Evolutionary conservation across 2,113 vertebrate genomes (phyloP).

Genomic region (Lagopus leucura): DNA sequence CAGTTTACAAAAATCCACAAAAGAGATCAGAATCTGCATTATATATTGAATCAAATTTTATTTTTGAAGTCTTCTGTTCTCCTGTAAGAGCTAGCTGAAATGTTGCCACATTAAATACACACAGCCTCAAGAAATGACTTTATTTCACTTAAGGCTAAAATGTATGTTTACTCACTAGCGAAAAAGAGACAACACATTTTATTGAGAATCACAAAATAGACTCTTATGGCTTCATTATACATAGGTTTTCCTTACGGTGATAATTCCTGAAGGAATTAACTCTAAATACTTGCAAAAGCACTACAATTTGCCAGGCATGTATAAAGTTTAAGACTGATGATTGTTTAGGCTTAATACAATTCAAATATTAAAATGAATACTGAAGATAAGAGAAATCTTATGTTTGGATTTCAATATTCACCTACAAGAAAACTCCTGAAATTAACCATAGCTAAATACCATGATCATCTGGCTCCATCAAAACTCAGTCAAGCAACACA

Average conservation of each 20-base stretch:
- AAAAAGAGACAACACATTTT: background rate
- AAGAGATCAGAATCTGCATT: background rate
- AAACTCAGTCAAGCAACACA: conserved; percentile 22
- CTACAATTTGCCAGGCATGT: background rate
- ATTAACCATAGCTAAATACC: background rate
- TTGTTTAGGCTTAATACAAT: background rate
- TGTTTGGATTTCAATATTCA: background rate
- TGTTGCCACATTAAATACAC: background rate
- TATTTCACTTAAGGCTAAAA: background rate
- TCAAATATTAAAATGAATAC: background rate
- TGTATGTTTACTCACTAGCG: background rate
- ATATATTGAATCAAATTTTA: background rate
- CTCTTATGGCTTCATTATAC: background rate
- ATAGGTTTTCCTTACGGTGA: background rate
- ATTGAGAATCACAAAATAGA: background rate
- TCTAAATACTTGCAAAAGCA: background rate
- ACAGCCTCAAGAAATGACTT: background rate
- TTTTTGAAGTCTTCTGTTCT: background rate
- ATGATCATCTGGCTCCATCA: background rate
- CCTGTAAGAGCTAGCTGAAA: background rate
- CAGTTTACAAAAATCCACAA: background rate
- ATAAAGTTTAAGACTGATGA: background rate
- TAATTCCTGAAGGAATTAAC: background rate
- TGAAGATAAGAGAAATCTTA: background rate
- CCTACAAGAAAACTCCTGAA: background rate